A percentile compares a stretch with the other conserved stretches of the same genome.
phyloP scores from a whole-genome alignment of 2,797 vertebrate species.

The Masticophis lateralis region DNA sequence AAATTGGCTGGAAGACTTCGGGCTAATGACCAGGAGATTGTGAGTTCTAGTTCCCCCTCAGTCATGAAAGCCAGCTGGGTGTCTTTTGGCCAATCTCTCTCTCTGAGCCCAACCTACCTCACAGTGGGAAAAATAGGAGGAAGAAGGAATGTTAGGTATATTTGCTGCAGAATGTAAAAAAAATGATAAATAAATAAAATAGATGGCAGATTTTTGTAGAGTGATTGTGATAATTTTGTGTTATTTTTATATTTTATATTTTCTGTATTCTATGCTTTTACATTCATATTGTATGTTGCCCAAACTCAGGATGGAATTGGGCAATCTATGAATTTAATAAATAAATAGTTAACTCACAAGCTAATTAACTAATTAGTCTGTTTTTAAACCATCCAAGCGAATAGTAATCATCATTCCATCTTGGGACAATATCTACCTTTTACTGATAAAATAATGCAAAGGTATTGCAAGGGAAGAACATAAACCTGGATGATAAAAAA shows the following conservation, averaged over 20 bases:
- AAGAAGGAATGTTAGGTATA: too few relatives aligned
- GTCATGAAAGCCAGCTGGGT: too few relatives aligned
- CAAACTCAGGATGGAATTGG: not conserved
- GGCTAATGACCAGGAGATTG: too few relatives aligned
- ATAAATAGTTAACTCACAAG: not conserved
- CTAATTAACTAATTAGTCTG: not conserved
- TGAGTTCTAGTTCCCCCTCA: too few relatives aligned
- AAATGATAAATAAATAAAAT: not conserved
- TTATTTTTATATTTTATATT: not conserved
- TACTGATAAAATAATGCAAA: not conserved
- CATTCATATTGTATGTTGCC: not conserved
- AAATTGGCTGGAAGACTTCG: too few relatives aligned
- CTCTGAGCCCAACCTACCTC: too few relatives aligned
- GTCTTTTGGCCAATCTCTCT: too few relatives aligned
- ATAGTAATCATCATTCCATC: not conserved
- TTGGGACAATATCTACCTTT: not conserved
- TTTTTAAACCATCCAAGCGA: not conserved
- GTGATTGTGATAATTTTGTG: not conserved
- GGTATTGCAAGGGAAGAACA: not conserved
- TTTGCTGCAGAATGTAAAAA: too few relatives aligned
- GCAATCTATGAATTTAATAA: not conserved
- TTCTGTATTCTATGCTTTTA: not conserved
- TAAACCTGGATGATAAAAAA: not conserved
- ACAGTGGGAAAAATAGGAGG: too few relatives aligned
- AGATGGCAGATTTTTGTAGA: not conserved